phyloP scores from a whole-genome alignment of 2,888 invertebrate species.

The Melieria crassipennis region DNA sequence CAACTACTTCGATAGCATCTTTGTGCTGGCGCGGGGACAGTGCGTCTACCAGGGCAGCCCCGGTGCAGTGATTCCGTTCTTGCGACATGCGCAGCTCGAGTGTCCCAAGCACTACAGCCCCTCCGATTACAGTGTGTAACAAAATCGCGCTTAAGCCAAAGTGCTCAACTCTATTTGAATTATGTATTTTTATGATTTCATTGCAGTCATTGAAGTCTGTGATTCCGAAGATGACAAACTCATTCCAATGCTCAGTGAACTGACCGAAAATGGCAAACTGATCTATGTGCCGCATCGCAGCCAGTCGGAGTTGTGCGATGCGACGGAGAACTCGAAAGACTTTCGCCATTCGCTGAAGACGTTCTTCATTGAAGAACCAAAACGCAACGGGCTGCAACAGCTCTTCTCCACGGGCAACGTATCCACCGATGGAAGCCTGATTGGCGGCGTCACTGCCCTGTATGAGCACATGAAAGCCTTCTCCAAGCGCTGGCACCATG shows the following conservation, averaged over 20 bases:
- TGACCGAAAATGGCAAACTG: conserved; percentile 71
- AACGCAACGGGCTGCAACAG: conserved; percentile 43
- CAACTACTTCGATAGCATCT: conserved; percentile 73
- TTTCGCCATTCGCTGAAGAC: conserved; percentile 65
- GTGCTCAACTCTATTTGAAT: not conserved
- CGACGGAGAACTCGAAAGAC: conserved; percentile 45
- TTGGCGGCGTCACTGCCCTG: conserved; percentile 55
- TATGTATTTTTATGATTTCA: not conserved
- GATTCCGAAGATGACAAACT: conserved; percentile 69
- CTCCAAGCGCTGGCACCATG: conserved; percentile 58
- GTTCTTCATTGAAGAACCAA: conserved; percentile 57
- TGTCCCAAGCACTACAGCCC: conserved; percentile 76
- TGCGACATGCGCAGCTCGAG: conserved; percentile 68
- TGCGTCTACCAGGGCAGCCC: conserved; percentile 76
- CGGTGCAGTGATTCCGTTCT: conserved; percentile 70
- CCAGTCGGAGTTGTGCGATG: conserved; percentile 10
- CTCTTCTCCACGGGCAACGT: conserved; percentile 51
- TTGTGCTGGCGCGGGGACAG: conserved; percentile 72
- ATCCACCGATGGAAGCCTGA: conserved; percentile 51
- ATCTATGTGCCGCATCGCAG: conserved; percentile 48
- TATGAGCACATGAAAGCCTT: conserved; percentile 69
- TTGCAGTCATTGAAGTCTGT: conserved; percentile 72
- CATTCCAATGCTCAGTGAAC: conserved; percentile 68
- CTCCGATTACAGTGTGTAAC: conserved; percentile 74
- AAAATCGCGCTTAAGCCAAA: not conserved